phyloP scores from a whole-genome alignment of 1,140 invertebrate species.

The Dreissena polymorpha region DNA sequence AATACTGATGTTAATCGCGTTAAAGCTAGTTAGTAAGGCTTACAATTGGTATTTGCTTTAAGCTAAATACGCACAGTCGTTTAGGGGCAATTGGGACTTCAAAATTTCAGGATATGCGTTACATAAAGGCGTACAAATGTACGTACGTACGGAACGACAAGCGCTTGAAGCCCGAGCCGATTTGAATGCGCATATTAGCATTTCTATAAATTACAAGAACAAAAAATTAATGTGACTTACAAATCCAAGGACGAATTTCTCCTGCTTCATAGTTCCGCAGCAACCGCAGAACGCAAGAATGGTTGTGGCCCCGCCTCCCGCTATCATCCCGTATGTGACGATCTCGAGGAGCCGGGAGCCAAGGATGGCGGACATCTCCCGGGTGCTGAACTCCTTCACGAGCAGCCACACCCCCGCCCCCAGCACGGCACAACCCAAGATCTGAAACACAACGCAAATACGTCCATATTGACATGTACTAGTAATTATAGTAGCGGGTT shows the following conservation, averaged over 20 bases:
- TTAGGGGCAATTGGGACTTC: too few relatives aligned
- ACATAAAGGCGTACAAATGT: too few relatives aligned
- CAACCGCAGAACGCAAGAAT: conserved; percentile 76
- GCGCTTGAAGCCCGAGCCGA: too few relatives aligned
- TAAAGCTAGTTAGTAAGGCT: too few relatives aligned
- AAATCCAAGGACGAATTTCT: conserved; percentile 76
- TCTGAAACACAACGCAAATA: conserved; percentile 55
- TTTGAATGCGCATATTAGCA: too few relatives aligned
- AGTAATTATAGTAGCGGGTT: too few relatives aligned
- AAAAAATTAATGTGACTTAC: conserved; percentile 60
- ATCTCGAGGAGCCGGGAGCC: conserved; percentile 70
- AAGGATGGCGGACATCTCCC: conserved; percentile 72
- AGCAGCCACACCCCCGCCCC: conserved; percentile 74
- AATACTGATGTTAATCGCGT: too few relatives aligned
- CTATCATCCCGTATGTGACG: conserved; percentile 72
- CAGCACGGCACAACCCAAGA: conserved; percentile 71
- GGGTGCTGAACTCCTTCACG: conserved; percentile 74
- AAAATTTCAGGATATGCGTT: too few relatives aligned
- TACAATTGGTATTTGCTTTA: too few relatives aligned
- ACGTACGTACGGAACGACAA: too few relatives aligned
- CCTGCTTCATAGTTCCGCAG: conserved; percentile 76
- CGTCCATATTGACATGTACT: background rate
- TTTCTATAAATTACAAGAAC: too few relatives aligned
- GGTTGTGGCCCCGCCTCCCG: conserved; percentile 72
- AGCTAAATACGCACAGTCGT: too few relatives aligned